Evolutionary conservation across 2,888 invertebrate genomes (phyloP), one percentile per base, ranked within the genome.

Genomic region (Tridacna crocea): DNA sequence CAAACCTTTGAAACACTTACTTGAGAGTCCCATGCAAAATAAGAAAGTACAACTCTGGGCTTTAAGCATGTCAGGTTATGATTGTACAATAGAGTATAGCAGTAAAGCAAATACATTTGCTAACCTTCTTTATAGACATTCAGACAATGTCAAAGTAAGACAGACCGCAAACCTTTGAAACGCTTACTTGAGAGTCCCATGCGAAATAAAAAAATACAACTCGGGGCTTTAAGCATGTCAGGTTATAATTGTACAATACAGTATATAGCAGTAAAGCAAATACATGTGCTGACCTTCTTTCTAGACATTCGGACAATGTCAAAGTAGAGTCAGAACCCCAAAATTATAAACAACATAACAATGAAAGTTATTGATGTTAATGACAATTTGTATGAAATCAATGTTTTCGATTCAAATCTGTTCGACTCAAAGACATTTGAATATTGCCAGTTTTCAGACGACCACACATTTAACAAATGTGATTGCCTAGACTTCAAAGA

Each of bases 351-450:
- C 27, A 15, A n/a, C 13, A 19, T 17, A 55, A 70, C 2, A 26
- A 63, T n/a, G 4, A 58, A 22, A 27, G 77, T 70, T 24, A 48
- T 75, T 24, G 83, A 85, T 72, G 65, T 82, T 13, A 77, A 74
- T 80, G 77, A 80, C 26, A 84, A 77, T 19, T 19, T 47, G n/a
- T 84, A 58, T 65, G 72, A 84, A 63, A 76, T 82, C 4, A 78
- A 77, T 58, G 68, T 63, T 24, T n/a, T 84, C 0, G 77, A 83
- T 72, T 84, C 84, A 22, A 83, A 75, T 77, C 46, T 66, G 8
- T 77, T 87, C 74, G 75, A 82, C 22, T 83, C 83, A 13, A 83
- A 79, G 46, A 15, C 61, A n/a, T 79, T 66, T 66, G 70, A 75
- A 17, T 51, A 26, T 19, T 79, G 65, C 65, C 24, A 63, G 22